phyloP scores from a whole-genome alignment of 2,888 invertebrate species.

The Dynastes tityus region DNA sequence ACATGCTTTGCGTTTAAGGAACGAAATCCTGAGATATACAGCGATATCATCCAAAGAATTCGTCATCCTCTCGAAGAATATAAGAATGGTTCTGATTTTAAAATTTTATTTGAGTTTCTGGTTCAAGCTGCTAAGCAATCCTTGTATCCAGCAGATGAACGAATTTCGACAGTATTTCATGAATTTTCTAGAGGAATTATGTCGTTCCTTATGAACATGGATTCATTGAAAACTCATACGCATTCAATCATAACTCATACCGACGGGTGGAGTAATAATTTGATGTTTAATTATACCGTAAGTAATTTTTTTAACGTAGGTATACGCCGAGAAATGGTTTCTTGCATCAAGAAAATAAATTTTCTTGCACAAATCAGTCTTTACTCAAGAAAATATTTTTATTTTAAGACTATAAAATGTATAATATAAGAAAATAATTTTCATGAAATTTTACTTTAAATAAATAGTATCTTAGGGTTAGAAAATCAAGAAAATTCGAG shows the following conservation, averaged over 20 bases:
- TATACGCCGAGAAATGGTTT: no score
- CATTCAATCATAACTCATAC: slow-evolving; percentile 54
- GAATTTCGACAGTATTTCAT: slow-evolving; percentile 16
- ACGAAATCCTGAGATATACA: slow-evolving; percentile 54
- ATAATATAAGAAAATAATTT: no score
- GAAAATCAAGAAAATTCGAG: no score
- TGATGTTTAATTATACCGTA: slow-evolving; percentile 57
- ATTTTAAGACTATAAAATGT: no score
- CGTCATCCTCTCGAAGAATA: not conserved
- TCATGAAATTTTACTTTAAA: no score
- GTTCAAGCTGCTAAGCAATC: slow-evolving; percentile 11
- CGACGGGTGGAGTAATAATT: slow-evolving; percentile 57
- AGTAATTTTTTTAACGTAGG: not conserved
- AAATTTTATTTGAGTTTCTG: not conserved
- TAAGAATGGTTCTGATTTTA: slow-evolving; percentile 4
- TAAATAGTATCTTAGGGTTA: no score
- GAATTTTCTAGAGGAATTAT: slow-evolving; percentile 22
- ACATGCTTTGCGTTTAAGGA: slow-evolving; percentile 59
- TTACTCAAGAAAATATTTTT: no score
- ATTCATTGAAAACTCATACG: slow-evolving; percentile 23
- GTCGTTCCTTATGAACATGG: slow-evolving; percentile 32
- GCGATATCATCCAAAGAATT: slow-evolving; percentile 50
- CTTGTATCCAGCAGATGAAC: not conserved
- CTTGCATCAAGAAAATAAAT: no score
- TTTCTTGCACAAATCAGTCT: no score